Evolutionary conservation across 1,140 invertebrate genomes (phyloP), one percentile per base, ranked within the genome.

Genomic region (Cydia pomonella): DNA sequence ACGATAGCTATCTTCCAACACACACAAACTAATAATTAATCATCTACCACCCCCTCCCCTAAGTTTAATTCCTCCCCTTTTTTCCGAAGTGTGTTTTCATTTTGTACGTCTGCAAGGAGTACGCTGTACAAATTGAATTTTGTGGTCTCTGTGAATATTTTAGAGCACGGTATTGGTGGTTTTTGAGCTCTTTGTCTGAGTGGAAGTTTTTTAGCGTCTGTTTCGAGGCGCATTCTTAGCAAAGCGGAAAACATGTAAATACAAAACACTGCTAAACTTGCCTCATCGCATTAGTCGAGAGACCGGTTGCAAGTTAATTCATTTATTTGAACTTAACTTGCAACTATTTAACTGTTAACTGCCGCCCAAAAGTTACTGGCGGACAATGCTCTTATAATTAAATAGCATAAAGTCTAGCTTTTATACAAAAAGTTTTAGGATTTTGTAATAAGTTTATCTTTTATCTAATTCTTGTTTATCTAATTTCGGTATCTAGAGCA

Each of bases 11-110:
- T 89, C 87, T 88, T 86, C 79, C 78, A 87, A 89, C 88, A 92
- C 90, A 92, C 84, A 92, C 88, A 90, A 90, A 90, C 88, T 89
- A 86, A 90, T 90, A 90, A 90, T 90, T 90, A 90, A 92, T 92
- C 90, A 92, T 92, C 88, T 83, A 79, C 79, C 83, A 72, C 74
- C 63, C 76, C 72, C 77, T 53, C 41, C 69, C 79, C 86, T 82
- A 84, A 87, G 83, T 91, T 89, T 89, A 89, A 91, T 91, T 90
- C 85, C 74, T 83, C 81, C 86, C 80, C 76, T 82, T 89, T 91
- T 92, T 91, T 87, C 82, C 86, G 83, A 82, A 89, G 85, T 86
- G 83, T 88, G 87, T 90, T 90, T 91, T 92, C 89, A 91, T 91
- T 92, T 90, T 90, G 85, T 85, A 80, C 85, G 84, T 88, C 87